Percentiles rank a stretch among this genome's conserved stretches.
Evolutionary conservation across 2,113 vertebrate species (phyloP).

Genomic region (Illadopsis cleaveri): DNA sequence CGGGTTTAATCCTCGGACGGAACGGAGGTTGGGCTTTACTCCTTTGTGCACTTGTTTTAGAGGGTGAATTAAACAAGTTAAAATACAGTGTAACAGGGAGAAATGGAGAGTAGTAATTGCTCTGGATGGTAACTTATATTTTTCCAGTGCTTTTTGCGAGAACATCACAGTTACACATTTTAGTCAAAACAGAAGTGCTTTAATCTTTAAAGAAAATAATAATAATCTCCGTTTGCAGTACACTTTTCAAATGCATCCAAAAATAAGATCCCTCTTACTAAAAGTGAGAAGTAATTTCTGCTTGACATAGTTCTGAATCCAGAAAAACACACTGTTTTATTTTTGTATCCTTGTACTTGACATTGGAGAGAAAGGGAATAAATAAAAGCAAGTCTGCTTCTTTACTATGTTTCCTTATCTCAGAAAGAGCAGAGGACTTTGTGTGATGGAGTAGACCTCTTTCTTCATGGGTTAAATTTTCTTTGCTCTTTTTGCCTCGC

Average conservation of each 20-base stretch:
- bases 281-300: not conserved
- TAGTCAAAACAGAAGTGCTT: not conserved
- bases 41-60: not conserved
- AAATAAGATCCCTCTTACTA: not conserved
- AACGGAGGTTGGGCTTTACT: not conserved
- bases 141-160: not conserved
- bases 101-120: not conserved
- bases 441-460: not conserved
- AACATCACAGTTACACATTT: not conserved
- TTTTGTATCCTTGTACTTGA: not conserved
- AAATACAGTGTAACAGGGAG: not conserved
- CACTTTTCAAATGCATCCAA: not conserved
- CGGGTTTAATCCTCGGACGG: not conserved
- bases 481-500: not conserved
- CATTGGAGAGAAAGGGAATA: not conserved
- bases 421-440: not conserved
- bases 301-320: not conserved
- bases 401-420: not conserved
- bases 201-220: not conserved
- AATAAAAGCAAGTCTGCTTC: not conserved
- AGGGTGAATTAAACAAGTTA: not conserved
- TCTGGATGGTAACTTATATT: not conserved
- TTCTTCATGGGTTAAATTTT: not conserved
- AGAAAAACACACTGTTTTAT: not conserved
- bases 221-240: not conserved